A percentile compares a stretch with the other conserved stretches of the same genome.
These are phyloP conservation scores for Aepyceros melampus DNA, from an alignment of 2,113 vertebrate genomes.

Conservation along the genomic window DNA sequence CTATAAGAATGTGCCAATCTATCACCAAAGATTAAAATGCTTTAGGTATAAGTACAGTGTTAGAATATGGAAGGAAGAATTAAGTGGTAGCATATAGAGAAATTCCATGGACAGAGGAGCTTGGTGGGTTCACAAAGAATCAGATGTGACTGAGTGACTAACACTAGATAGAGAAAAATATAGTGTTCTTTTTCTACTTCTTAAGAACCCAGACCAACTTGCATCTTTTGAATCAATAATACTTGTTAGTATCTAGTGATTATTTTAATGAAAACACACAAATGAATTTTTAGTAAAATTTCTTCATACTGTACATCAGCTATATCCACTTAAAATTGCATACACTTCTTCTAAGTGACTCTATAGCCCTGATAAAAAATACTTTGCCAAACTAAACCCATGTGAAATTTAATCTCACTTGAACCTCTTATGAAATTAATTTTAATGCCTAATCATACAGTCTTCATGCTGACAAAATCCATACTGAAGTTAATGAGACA, in stretches of 20 bases:
- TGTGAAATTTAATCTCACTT: conserved; percentile 50
- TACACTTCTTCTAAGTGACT: neutral
- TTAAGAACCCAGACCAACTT: neutral
- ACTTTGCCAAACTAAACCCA: conserved; percentile 1
- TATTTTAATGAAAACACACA: neutral
- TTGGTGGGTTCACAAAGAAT: neutral
- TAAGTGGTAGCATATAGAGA: neutral
- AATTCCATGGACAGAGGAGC: neutral
- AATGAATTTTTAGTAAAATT: neutral
- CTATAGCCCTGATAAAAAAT: neutral
- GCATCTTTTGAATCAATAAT: neutral
- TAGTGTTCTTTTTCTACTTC: neutral
- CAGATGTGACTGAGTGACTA: neutral
- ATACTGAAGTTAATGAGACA: conserved; percentile 62
- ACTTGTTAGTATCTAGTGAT: neutral
- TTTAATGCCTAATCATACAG: conserved; percentile 56
- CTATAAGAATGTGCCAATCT: neutral
- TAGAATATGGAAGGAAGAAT: neutral
- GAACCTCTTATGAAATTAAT: conserved; percentile 63
- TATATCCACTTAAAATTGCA: neutral
- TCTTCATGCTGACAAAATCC: conserved; percentile 62
- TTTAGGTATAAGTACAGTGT: neutral
- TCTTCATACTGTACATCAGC: neutral
- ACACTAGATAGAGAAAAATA: neutral
- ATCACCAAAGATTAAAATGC: neutral